Evolutionary conservation across 2,888 invertebrate genomes (phyloP).

Genomic region (Phymatocera aterrima): DNA sequence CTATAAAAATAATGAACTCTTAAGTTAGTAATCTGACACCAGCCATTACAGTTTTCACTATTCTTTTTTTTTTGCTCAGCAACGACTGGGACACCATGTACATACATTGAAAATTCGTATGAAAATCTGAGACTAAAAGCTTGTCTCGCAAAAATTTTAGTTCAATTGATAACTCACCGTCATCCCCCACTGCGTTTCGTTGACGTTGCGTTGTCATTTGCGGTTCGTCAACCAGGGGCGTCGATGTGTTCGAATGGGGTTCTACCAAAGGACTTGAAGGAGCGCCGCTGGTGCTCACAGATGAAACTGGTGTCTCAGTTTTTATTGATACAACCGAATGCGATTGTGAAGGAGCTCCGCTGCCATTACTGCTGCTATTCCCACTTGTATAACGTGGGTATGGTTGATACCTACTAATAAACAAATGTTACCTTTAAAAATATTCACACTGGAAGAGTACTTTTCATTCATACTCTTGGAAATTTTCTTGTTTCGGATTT

Average conservation of each 20-base stretch:
- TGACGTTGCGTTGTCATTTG: conserved; percentile 70
- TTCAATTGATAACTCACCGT: conserved; percentile 65
- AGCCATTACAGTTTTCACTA: conserved; percentile 12
- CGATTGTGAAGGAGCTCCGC: conserved; percentile 63
- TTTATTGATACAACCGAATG: conserved; percentile 67
- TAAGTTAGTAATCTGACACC: background rate
- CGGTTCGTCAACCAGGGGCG: conserved; percentile 80
- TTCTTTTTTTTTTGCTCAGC: conserved; percentile 26
- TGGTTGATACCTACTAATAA: conserved; percentile 67
- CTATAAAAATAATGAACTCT: background rate
- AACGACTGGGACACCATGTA: conserved; percentile 40
- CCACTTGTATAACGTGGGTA: conserved; percentile 67
- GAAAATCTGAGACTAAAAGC: background rate
- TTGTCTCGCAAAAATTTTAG: background rate
- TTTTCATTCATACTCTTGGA: background rate
- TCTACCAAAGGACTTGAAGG: conserved; percentile 78
- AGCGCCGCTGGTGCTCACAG: conserved; percentile 72
- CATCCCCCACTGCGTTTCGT: conserved; percentile 69
- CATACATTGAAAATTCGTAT: background rate
- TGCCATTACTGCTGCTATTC: conserved; percentile 58
- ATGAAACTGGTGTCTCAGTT: conserved; percentile 66
- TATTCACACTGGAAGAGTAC: background rate
- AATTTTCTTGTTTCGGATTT: background rate
- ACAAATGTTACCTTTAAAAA: background rate
- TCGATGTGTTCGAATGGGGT: conserved; percentile 83